phyloP scores from a whole-genome alignment of 2,888 invertebrate species.

The Unio pictorum region DNA sequence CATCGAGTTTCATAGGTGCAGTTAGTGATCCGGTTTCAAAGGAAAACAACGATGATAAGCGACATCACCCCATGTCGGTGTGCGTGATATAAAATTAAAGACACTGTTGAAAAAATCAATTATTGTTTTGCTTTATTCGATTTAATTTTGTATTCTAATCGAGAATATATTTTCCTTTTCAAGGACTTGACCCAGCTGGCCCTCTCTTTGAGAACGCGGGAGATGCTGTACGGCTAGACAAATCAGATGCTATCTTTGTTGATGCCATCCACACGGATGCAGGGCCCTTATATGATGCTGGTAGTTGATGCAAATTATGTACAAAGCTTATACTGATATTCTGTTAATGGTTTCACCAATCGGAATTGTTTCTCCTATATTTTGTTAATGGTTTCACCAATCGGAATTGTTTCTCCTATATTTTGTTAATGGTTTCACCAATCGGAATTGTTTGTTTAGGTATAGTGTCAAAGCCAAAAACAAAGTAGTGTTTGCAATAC shows the following conservation, averaged over 20 bases:
- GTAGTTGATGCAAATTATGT: constrained; percentile 13
- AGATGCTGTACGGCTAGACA: constrained; percentile 84
- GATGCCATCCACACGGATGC: constrained; percentile 92
- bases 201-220: constrained; percentile 93
- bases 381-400: neutral
- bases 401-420: neutral
- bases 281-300: constrained; percentile 37
- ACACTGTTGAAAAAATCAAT: too few relatives aligned
- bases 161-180: neutral
- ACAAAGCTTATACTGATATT: too few relatives aligned
- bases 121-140: too few relatives aligned
- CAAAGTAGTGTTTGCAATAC: too few relatives aligned
- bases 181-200: constrained; percentile 89
- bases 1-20: too few relatives aligned
- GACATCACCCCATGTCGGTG: too few relatives aligned
- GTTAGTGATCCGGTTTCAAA: too few relatives aligned
- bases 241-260: constrained; percentile 86
- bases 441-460: too few relatives aligned
- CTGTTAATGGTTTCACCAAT: too few relatives aligned
- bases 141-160: neutral
- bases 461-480: constrained; percentile 3
- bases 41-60: too few relatives aligned
- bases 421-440: neutral
- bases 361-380: neutral
- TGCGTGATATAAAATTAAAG: too few relatives aligned